Evolutionary conservation across 2,113 vertebrate species (phyloP).

Genomic region (cat (Felis catus)): F.catus_Fca126_mat1.0 CM031411.1:23396501-23397000

Average conservation of each 20-base stretch:
- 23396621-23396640: neutral
- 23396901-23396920: neutral
- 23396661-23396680: neutral
- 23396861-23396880: neutral
- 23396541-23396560: neutral
- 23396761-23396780: neutral
- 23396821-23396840: neutral
- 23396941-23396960: neutral
- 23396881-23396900: neutral
- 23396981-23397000: neutral
- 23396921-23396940: neutral
- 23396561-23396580: neutral
- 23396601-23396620: constrained; percentile 14
- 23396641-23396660: neutral
- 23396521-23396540: neutral
- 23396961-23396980: neutral
- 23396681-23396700: neutral
- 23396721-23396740: neutral
- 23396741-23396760: constrained; percentile 23
- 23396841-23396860: constrained; percentile 14
- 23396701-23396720: neutral
- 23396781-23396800: neutral
- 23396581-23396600: neutral
- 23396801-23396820: neutral
- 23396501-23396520: neutral